Percentiles rank a stretch among this genome's conserved stretches.
These are phyloP conservation scores for Drosophila suzukii DNA, from an alignment of 1,140 invertebrate genomes.

Conservation along the genomic window DNA sequence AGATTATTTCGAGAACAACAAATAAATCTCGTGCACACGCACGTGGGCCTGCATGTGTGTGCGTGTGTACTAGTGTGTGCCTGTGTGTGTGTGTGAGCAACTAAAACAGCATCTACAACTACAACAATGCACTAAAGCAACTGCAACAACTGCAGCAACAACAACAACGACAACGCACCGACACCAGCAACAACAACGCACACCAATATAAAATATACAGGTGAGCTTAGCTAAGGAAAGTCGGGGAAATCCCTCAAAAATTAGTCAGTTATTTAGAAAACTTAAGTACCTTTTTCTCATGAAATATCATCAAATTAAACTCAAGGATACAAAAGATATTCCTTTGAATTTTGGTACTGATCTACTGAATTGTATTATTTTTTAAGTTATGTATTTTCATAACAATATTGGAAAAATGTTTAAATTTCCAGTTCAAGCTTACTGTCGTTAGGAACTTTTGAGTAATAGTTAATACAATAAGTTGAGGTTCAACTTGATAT, in stretches of 20 bases:
- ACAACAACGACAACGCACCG: constrained; percentile 11
- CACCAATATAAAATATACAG: constrained; percentile 1
- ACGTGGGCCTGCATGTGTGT: constrained; percentile 28
- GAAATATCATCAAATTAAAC: neutral
- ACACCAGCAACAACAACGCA: constrained; percentile 7
- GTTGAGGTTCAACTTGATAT: too few species aligned
- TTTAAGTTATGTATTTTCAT: too few species aligned
- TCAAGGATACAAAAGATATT: neutral
- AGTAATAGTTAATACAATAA: too few species aligned
- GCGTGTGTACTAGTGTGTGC: constrained; percentile 32
- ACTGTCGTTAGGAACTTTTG: too few species aligned
- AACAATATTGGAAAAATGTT: too few species aligned
- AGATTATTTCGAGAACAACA: constrained; percentile 21
- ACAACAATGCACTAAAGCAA: constrained; percentile 10
- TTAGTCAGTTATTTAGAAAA: neutral
- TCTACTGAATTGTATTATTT: neutral
- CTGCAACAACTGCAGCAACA: constrained; percentile 12
- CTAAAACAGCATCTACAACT: constrained; percentile 23
- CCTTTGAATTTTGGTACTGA: neutral
- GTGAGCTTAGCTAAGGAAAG: constrained; percentile 7
- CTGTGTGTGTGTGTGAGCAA: constrained; percentile 32
- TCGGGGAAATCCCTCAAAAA: neutral
- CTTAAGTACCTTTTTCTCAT: neutral
- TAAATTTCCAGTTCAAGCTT: too few species aligned
- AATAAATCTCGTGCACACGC: constrained; percentile 29